Evolutionary conservation across 2,888 invertebrate genomes (phyloP), one percentile per base, ranked within the genome.

Genomic region (Melinaea marsaeus): DNA sequence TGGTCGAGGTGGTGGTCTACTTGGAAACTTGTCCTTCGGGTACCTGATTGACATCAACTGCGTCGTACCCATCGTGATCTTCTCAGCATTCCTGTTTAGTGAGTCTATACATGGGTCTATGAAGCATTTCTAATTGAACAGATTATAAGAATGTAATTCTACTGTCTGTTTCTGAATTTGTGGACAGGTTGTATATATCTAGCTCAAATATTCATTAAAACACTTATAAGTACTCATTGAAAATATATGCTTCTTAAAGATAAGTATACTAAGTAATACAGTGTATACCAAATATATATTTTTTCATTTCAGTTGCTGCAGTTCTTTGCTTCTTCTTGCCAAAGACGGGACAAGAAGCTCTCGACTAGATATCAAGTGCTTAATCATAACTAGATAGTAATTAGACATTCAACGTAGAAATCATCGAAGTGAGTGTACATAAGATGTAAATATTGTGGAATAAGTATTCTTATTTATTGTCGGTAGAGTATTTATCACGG

Each of bases 11-110:
- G 95, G 95, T 58, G 95, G 95, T 69, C 88, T 95, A 62, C 83
- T 95, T 60, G 95, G 95, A 68, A 95, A 95, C 86, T 85, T 95
- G 71, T 85, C 95, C 56, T 95, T 95, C 79, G 95, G 95, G 65
- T 95, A 95, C 84, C 92, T 95, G 71, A 95, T 95, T 72, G 95
- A 95, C 88, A 91, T 95, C 75, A 95, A 95, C 81, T 95, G 95
- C 79, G 93, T 94, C 64, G 87, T 96, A 69, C 95, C 95, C 35
- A 94, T 96, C 63, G 92, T 94, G 55, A 81, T 95, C 63, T 95
- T 95, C 84, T 92, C 95, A 71, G 92, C 93, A 76, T 93, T 95
- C 92, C 86, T 96, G 66, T 93, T 95, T 75, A 88, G 95, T 95
- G 85, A 93, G 93, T 92, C 32, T 45, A 35, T 33, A 45, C 42